Evolutionary conservation across 1,140 invertebrate genomes (phyloP).

Genomic region (Tribolium castaneum): DNA sequence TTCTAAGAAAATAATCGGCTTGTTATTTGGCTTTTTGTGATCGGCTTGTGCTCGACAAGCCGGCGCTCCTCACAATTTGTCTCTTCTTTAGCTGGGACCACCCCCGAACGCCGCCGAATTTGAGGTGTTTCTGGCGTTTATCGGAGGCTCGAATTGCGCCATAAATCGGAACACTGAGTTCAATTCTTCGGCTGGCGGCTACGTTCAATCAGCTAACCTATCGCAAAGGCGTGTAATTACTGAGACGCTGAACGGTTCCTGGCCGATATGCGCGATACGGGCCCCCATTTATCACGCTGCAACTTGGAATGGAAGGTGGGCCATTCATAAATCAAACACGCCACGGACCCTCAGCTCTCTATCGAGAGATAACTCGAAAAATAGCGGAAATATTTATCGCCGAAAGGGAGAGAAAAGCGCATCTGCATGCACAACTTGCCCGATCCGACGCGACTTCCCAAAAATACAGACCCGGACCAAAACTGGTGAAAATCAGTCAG

Average conservation of each 20-base stretch:
- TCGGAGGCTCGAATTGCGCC: slow-evolving; percentile 45
- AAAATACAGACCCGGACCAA: background rate
- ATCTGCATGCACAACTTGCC: slow-evolving; percentile 25
- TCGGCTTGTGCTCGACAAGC: slow-evolving; percentile 25
- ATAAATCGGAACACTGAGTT: slow-evolving; percentile 44
- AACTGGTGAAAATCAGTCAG: background rate
- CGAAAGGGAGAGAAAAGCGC: slow-evolving; percentile 26
- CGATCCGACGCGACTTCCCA: background rate
- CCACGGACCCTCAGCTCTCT: slow-evolving; percentile 31
- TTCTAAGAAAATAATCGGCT: slow-evolving; percentile 43
- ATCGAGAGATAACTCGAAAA: slow-evolving; percentile 37
- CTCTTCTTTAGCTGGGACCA: slow-evolving; percentile 1
- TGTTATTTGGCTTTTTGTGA: slow-evolving; percentile 39
- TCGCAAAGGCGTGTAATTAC: slow-evolving; percentile 52
- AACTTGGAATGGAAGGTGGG: slow-evolving; percentile 43
- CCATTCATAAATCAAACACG: slow-evolving; percentile 49
- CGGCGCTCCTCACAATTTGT: slow-evolving; percentile 30
- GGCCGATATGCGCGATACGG: slow-evolving; percentile 47
- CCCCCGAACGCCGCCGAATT: slow-evolving; percentile 1
- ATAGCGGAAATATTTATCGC: slow-evolving; percentile 41
- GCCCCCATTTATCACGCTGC: slow-evolving; percentile 47
- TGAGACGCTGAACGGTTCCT: slow-evolving; percentile 51
- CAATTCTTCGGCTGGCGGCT: slow-evolving; percentile 48
- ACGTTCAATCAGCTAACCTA: slow-evolving; percentile 52
- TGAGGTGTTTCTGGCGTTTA: slow-evolving; percentile 17